Conservation (phyloP, 2,888 invertebrate species). For the Cataglyphis albicans region DNA sequence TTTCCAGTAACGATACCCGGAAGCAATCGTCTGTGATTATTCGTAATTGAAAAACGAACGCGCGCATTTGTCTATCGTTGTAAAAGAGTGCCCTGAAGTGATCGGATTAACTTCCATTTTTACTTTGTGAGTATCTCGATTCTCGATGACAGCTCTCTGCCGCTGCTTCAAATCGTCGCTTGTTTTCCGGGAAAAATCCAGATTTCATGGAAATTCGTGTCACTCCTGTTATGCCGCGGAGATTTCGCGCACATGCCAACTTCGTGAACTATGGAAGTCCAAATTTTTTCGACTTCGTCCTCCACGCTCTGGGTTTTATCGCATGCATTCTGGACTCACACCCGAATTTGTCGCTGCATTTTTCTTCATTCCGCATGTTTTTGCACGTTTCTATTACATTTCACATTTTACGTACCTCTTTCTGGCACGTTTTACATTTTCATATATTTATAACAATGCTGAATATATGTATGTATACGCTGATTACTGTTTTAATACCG, state of each 20-base stretch:
- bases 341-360: conserved; percentile 35
- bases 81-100: conserved; percentile 29
- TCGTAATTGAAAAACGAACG: conserved; percentile 36
- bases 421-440: conserved; percentile 5
- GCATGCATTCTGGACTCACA: neutral
- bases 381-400: conserved; percentile 22
- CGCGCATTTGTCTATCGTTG: conserved; percentile 23
- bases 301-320: conserved; percentile 32
- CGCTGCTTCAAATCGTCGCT: conserved; percentile 41
- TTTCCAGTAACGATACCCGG: conserved; percentile 28
- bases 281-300: conserved; percentile 43
- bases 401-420: neutral
- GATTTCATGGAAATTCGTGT: conserved; percentile 49
- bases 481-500: conserved; percentile 14
- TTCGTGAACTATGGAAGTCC: conserved; percentile 40
- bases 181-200: conserved; percentile 46
- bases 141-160: conserved; percentile 46
- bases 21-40: conserved; percentile 29
- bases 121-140: conserved; percentile 30
- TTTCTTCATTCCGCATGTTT: conserved; percentile 15
- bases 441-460: neutral
- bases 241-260: conserved; percentile 43
- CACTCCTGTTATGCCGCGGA: conserved; percentile 40
- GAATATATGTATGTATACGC: neutral
- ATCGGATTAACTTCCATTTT: conserved; percentile 48